A percentile compares a stretch with the other conserved stretches of the same genome.
Conservation (phyloP, 2,797 vertebrate genomes). For the Xerus rutilus region DNA sequence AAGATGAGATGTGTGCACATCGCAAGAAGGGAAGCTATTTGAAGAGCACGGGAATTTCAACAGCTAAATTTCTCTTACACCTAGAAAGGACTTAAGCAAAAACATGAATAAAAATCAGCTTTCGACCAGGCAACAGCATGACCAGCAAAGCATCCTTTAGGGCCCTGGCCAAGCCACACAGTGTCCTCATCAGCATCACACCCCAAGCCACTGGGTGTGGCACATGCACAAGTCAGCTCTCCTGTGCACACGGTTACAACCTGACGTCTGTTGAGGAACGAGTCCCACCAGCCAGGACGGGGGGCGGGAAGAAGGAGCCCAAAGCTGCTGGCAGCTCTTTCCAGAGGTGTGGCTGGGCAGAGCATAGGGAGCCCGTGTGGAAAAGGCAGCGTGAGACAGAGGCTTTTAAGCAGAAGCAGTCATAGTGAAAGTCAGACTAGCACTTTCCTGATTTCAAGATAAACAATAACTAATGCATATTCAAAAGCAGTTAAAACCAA, state of each 20-base stretch:
- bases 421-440: neutral
- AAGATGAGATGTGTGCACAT: accelerated
- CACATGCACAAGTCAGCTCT: neutral
- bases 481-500: neutral
- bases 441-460: neutral
- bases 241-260: neutral
- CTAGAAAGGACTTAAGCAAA: neutral
- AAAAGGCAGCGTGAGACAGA: neutral
- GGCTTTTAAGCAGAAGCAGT: neutral
- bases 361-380: neutral
- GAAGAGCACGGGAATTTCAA: neutral
- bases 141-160: too few species aligned
- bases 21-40: neutral
- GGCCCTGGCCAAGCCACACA: too few species aligned
- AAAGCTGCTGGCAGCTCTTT: neutral
- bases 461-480: neutral
- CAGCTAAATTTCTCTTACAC: neutral
- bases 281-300: too few species aligned
- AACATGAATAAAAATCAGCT: neutral
- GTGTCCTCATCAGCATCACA: neutral
- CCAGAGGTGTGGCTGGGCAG: neutral
- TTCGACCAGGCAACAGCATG: neutral
- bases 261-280: too few species aligned
- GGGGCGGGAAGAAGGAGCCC: neutral
- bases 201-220: neutral